These are phyloP conservation scores for Unio pictorum DNA, from an alignment of 2,888 invertebrate genomes.

Conservation along the genomic window DNA sequence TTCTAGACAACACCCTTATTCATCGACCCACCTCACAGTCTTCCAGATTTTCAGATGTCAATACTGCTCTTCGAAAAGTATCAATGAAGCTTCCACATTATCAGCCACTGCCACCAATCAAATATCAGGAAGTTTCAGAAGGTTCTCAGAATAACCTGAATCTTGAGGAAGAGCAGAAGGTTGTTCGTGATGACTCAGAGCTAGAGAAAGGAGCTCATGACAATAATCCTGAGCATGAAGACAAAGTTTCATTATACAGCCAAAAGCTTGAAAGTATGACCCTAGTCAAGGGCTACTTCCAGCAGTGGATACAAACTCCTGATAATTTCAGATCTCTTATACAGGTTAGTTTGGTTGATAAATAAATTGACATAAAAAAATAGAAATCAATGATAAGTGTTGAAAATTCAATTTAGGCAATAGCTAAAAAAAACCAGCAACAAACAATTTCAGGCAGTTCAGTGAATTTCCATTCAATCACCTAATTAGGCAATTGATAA, in stretches of 20 bases:
- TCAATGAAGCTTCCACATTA: constrained; percentile 49
- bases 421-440: too few species aligned
- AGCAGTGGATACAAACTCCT: constrained; percentile 60
- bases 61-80: constrained; percentile 8
- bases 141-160: constrained; percentile 41
- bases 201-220: constrained; percentile 30
- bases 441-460: too few species aligned
- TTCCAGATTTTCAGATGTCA: constrained; percentile 44
- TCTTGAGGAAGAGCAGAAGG: constrained; percentile 38
- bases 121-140: background rate
- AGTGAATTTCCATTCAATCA: too few species aligned
- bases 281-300: constrained; percentile 60
- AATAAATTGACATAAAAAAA: too few species aligned
- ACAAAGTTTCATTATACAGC: constrained; percentile 33
- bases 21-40: constrained; percentile 58
- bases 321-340: constrained; percentile 54
- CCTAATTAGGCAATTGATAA: too few species aligned
- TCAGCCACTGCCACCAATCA: constrained; percentile 56
- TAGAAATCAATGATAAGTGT: too few species aligned
- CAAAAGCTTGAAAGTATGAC: constrained; percentile 47
- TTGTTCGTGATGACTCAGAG: constrained; percentile 15
- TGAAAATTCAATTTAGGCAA: too few species aligned
- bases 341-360: constrained; percentile 19
- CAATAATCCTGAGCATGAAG: constrained; percentile 32
- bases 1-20: constrained; percentile 66